A percentile compares a stretch with the other conserved stretches of the same genome.
Evolutionary conservation across 2,888 invertebrate genomes (phyloP).

Genomic region (Drosophila bunnanda): DNA sequence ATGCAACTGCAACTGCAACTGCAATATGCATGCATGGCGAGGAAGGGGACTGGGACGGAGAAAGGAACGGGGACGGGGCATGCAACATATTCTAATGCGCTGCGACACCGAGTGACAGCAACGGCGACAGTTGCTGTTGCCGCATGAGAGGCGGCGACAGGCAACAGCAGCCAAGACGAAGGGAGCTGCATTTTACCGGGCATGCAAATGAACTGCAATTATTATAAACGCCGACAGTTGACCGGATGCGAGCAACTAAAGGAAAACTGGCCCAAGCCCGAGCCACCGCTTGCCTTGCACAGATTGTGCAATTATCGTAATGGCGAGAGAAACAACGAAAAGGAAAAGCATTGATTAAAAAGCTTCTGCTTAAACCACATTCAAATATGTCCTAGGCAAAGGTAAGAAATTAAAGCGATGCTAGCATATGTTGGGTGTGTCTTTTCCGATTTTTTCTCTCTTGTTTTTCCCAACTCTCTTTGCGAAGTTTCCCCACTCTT

Average conservation of each 20-base stretch:
- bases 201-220: slow-evolving; percentile 83
- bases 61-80: slow-evolving; percentile 2
- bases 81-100: slow-evolving; percentile 81
- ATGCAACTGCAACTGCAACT: slow-evolving; percentile 68
- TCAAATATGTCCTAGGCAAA: slow-evolving; percentile 16
- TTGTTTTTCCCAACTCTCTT: slow-evolving; percentile 43
- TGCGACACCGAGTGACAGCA: slow-evolving; percentile 80
- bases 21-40: slow-evolving; percentile 14
- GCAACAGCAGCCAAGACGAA: slow-evolving; percentile 35
- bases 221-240: slow-evolving; percentile 84
- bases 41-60: not conserved
- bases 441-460: slow-evolving; percentile 40
- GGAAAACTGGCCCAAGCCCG: slow-evolving; percentile 42
- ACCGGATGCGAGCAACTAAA: slow-evolving; percentile 81
- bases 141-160: slow-evolving; percentile 80
- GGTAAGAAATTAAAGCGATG: slow-evolving; percentile 64
- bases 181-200: slow-evolving; percentile 64
- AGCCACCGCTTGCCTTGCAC: too few relatives aligned
- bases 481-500: slow-evolving; percentile 49
- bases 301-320: slow-evolving; percentile 56
- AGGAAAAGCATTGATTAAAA: not conserved
- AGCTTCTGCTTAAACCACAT: not conserved
- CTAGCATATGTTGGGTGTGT: slow-evolving; percentile 68
- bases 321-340: slow-evolving; percentile 36
- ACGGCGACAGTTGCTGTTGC: slow-evolving; percentile 82